Evolutionary conservation across 2,797 vertebrate species (phyloP), one percentile per base, ranked within the genome.

Genomic region (Neosilurus hyrtlii): DNA sequence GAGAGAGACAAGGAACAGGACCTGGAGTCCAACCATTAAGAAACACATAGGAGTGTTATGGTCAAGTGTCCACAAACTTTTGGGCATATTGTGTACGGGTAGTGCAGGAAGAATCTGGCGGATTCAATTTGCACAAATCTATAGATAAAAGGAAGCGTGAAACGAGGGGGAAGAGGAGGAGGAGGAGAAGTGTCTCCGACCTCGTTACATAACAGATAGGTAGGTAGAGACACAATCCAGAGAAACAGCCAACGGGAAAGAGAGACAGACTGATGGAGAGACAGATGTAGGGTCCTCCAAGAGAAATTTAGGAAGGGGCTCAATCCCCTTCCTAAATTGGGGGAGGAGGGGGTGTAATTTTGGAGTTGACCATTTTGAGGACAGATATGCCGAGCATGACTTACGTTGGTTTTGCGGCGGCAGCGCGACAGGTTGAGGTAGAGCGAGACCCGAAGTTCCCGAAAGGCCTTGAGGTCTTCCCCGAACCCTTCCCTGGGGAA

Each of bases 401-500:
- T 94, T 91, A 95, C 96, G 0, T 96, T 96, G 86, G 95, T 95
- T 93, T 95, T 96, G 84, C 94, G 94, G 72, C 94, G 94, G 84
- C 95, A 96, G 70, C 93, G 93, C 77, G 95, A 96, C 85, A 96
- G 56, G 82, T 94, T 96, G 59, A 96, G 93, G 90, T 96, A 96
- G 0, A 96, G 89, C 0, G 96, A 95, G 68, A 96, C 95, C 79
- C 94, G 91, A 1, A 96, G 93, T 76, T 96, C 96, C 63, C 93
- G 95, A 86, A 96, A 96, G 0, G 94, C 92, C 88, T 95, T 95
- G 89, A 95, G 94, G 86, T 96, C 96, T 82, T 96, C 96, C 54
- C 95, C 95, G 11, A 96, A 93, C 10, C 95, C 95, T 87, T 96
- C 96, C 78, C 95, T 91, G 0, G 96, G 96, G 85, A 96, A 96